Percentiles rank a stretch among this genome's conserved stretches.
Evolutionary conservation across 2,113 vertebrate species (phyloP).

Genomic region (Neolamprologus modestus): DNA sequence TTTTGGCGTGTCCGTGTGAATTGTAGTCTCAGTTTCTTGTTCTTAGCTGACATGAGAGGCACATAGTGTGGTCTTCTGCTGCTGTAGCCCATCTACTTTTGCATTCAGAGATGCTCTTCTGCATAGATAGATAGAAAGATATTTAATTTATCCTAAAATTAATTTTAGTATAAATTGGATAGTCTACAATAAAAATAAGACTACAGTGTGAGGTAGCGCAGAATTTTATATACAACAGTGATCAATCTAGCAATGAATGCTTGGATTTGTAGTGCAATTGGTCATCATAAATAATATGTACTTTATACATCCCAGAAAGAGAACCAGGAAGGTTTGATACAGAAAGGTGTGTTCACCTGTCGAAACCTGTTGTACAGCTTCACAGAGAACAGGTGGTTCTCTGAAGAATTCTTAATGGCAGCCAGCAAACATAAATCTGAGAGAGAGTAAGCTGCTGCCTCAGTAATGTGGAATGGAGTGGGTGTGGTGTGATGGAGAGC

Average conservation of each 20-base stretch:
- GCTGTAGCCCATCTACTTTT: neutral
- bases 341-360: neutral
- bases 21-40: neutral
- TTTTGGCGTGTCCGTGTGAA: rapidly evolving
- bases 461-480: neutral
- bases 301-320: neutral
- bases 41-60: neutral
- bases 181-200: neutral
- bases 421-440: neutral
- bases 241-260: neutral
- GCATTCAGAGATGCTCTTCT: neutral
- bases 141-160: neutral
- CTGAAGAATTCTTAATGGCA: neutral
- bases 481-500: neutral
- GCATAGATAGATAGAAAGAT: neutral
- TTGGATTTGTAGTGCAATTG: neutral
- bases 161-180: neutral
- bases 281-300: neutral
- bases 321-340: neutral
- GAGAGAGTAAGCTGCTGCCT: neutral
- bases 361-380: neutral
- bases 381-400: neutral
- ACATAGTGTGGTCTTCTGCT: neutral
- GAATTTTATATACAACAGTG: neutral
- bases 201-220: neutral